Conservation (phyloP, 2,113 vertebrate genomes). For the Corydoras maculifer region DNA sequence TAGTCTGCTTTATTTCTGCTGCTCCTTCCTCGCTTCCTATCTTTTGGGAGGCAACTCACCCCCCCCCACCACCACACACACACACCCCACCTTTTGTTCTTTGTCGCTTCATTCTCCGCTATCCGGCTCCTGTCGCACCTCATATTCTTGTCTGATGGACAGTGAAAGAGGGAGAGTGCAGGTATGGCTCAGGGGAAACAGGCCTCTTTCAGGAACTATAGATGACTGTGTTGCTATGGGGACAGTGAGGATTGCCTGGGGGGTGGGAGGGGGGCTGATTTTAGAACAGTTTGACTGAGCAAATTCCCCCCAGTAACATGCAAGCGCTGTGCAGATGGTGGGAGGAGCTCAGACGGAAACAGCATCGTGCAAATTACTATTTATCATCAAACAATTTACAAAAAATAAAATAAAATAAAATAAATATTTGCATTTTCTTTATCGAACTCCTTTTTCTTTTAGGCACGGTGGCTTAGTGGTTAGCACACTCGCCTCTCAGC, state of each 20-base stretch:
- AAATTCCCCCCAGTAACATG: no score
- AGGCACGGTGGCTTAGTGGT: no score
- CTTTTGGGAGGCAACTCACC: background rate
- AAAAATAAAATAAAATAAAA: no score
- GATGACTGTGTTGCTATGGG: constrained; percentile 72
- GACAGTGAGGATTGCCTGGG: constrained; percentile 63
- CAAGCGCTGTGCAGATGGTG: no score
- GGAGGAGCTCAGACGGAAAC: no score
- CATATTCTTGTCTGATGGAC: constrained; percentile 18
- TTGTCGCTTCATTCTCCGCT: constrained; percentile 23
- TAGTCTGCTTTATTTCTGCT: no score
- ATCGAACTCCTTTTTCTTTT: no score
- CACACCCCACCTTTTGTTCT: background rate
- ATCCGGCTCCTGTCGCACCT: constrained; percentile 4
- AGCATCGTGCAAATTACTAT: no score
- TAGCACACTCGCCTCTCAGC: no score
- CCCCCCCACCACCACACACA: background rate
- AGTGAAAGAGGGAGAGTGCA: constrained; percentile 23
- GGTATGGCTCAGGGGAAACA: constrained; percentile 44
- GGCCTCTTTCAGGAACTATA: constrained; percentile 56
- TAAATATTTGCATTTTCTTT: no score
- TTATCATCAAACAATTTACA: no score
- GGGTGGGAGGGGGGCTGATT: constrained; percentile 39
- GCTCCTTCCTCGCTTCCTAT: constrained; percentile 1
- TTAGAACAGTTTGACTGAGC: no score